Evolutionary conservation across 2,888 invertebrate genomes (phyloP).

Genomic region (Erannis defoliaria): DNA sequence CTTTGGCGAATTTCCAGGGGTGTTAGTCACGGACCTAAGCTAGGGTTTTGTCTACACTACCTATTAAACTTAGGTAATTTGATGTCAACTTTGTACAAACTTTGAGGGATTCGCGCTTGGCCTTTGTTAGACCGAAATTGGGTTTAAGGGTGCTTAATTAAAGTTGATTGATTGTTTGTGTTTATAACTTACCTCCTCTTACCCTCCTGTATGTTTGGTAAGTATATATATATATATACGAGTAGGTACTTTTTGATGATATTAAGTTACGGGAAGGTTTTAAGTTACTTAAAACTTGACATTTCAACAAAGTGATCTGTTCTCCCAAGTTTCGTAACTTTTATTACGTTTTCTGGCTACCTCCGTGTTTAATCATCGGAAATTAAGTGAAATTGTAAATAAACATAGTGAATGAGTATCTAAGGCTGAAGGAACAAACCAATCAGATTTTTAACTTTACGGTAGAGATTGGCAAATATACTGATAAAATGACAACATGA

Average conservation of each 20-base stretch:
- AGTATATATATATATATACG: neutral
- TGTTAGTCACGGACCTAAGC: slow-evolving; percentile 59
- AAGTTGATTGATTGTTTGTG: slow-evolving; percentile 36
- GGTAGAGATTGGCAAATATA: too few species aligned
- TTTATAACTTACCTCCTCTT: slow-evolving; percentile 19
- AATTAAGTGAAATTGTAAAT: too few species aligned
- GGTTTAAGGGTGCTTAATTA: slow-evolving; percentile 30
- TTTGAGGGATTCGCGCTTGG: slow-evolving; percentile 28
- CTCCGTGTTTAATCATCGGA: too few species aligned
- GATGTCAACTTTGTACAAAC: slow-evolving; percentile 43
- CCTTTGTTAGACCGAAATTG: slow-evolving; percentile 31
- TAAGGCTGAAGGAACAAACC: too few species aligned
- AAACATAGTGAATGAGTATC: too few species aligned
- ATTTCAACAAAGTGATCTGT: neutral
- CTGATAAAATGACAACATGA: too few species aligned
- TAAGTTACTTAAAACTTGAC: slow-evolving; percentile 7
- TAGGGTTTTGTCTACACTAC: slow-evolving; percentile 50
- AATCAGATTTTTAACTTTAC: too few species aligned
- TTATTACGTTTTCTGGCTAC: too few species aligned
- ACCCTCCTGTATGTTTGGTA: slow-evolving; percentile 15
- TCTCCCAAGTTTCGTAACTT: too few species aligned
- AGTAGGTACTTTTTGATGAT: neutral
- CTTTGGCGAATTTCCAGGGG: slow-evolving; percentile 73
- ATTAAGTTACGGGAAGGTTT: neutral
- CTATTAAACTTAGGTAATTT: slow-evolving; percentile 49